Evolutionary conservation across 2,113 vertebrate species (phyloP).

Genomic region (Pygoscelis antarcticus): DNA sequence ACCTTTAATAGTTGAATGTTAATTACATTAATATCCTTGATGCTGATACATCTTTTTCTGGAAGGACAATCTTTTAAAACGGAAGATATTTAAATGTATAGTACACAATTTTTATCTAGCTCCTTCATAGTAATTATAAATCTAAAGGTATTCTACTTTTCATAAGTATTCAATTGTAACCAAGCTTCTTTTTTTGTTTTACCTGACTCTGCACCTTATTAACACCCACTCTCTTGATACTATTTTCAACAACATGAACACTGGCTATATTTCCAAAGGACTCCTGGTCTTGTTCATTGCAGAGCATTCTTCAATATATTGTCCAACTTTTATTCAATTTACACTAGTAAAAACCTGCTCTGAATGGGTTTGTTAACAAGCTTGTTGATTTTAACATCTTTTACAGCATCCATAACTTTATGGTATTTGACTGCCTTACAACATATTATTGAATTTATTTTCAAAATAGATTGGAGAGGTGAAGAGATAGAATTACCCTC

Average conservation of each 20-base stretch:
- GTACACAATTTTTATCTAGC: background rate
- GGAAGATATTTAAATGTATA: background rate
- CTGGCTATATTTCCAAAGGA: background rate
- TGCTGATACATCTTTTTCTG: background rate
- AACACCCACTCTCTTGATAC: background rate
- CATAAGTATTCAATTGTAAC: background rate
- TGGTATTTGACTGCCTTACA: background rate
- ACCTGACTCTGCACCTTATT: background rate
- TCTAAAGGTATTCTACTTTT: background rate
- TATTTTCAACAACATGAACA: background rate
- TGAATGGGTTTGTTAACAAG: background rate
- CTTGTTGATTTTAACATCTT: background rate
- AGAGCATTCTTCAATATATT: background rate
- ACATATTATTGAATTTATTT: background rate
- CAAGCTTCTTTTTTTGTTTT: background rate
- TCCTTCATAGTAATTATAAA: background rate
- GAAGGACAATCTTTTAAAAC: background rate
- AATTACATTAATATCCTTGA: background rate
- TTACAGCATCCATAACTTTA: background rate
- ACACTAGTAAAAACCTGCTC: background rate
- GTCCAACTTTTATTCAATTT: background rate
- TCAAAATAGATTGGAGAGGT: background rate
- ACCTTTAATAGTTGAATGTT: background rate
- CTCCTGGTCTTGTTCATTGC: background rate
- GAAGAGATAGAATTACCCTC: background rate